Base-by-base conservation (phyloP, 2,888 invertebrate genomes). In the Pantelozetes paolii region DNA sequence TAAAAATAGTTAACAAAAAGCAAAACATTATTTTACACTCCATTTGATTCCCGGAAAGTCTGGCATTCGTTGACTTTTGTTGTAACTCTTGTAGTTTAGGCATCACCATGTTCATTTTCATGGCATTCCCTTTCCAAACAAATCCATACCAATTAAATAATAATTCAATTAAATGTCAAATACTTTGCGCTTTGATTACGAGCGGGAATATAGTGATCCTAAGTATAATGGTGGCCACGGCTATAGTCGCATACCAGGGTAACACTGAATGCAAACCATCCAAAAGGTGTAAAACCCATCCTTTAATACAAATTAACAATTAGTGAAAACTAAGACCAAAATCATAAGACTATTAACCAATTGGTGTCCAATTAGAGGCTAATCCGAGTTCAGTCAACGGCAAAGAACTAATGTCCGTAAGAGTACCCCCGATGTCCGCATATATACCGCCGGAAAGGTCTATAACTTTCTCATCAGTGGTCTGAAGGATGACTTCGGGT, bases 211-310 rank as follows among this genome's bases (percentile, higher is more conserved):
- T 85, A 0, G 87, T 78, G 0, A 88, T 80, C 79, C 97, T 87
- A 0, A 95, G 87, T 40, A 87, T 82, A 1, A 91, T 75, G 0
- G 96, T 96, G n/a, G 90, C 88, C 88, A 89, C 83, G 2, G 89
- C 85, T 79, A 97, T 94, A 15, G 91, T 85, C 48, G 86, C 88
- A 94, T 96, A 98, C 98, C 98, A 98, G 0, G 97, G 97, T 15
- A 97, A 77, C 78, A 90, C 92, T 6, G 18, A n/a, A 73, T 74
- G 70, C 11, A 76, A 30, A 18, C 11, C 26, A 26, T 73, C 73
- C 23, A 75, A 64, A 1, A 57, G 42, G 62, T 75, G 57, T 11
- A 73, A 57, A 26, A 54, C 36, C 57, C 73, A 54, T 64, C 72
- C 75, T 73, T 28, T 45, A 5, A n/a, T n/a, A 8, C 13, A 54